Evolutionary conservation across 2,888 invertebrate genomes (phyloP).

Genomic region (Drosophila nigritarsus): DNA sequence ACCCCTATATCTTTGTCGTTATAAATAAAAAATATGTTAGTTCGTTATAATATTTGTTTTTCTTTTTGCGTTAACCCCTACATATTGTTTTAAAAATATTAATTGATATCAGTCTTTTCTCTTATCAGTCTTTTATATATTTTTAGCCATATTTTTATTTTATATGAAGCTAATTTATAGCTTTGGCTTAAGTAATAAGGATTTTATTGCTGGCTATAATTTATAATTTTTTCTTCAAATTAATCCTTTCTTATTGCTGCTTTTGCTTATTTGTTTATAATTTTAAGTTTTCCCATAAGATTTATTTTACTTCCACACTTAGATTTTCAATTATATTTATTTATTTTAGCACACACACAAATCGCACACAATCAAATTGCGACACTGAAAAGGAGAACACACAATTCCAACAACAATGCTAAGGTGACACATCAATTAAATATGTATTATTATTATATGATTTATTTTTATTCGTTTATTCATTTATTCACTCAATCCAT

Average conservation of each 20-base stretch:
- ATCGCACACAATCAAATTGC: constrained; percentile 10
- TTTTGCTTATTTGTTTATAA: background rate
- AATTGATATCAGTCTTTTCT: background rate
- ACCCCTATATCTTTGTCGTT: background rate
- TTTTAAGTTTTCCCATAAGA: background rate
- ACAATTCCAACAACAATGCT: constrained; percentile 36
- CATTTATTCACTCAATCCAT: constrained; percentile 21
- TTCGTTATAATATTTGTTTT: background rate
- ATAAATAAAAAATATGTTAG: background rate
- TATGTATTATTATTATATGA: constrained; percentile 8
- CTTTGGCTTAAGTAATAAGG: background rate
- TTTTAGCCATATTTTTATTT: background rate
- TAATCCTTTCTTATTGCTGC: background rate
- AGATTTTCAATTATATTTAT: constrained; percentile 18
- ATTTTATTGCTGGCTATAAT: background rate
- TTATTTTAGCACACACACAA: constrained; percentile 34
- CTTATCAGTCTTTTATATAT: background rate
- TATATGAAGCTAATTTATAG: background rate
- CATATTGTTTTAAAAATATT: background rate
- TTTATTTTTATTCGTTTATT: constrained; percentile 29
- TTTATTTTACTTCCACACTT: background rate
- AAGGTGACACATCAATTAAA: constrained; percentile 64
- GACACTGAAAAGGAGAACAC: constrained; percentile 17
- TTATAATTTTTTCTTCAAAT: background rate
- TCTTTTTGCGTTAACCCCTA: background rate